Base-by-base conservation (phyloP, 2,113 vertebrate genomes). In the Platysteira castanea region DNA sequence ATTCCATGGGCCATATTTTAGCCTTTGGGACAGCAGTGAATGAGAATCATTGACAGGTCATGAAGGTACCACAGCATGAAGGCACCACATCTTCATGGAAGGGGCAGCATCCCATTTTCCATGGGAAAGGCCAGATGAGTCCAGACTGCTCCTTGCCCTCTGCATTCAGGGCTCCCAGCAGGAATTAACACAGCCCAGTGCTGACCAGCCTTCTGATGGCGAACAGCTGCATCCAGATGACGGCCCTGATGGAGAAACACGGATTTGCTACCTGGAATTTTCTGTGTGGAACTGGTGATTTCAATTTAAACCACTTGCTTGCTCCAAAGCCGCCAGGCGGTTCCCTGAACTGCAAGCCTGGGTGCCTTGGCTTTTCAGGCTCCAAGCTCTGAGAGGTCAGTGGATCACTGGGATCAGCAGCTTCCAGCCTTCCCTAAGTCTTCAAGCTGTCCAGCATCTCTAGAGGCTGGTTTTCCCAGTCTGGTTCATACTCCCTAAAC, bases 241-340 rank as follows among this genome's bases (percentile, higher is more conserved):
- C 16, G 24, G 53, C 17, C n/a, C 14, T 2, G 1, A 2, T 47
- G 0, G 1, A 87, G 65, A 82, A 93, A 59, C 7, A 27, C 3
- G 9, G 28, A 75, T 85, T 50, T 90, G 23, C 57, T 49, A 71
- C 21, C 7, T 24, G 23, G 61, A 59, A 54, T 17, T 37, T 73
- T 71, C 83, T 41, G 21, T 15, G 28, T 44, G 30, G 77, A 80
- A 60, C 9, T 16, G 11, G 12, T 76, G 17, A 79, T 50, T 85
- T 85, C 22, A 37, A 11, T 61, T 82, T 54, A 41, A 84, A 46
- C 23, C 50, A 30, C 52, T 77, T 53, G 20, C 26, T 75, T 73
- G 21, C 63, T 78, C 56, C 64, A 77, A 67, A 70, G 39, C 61
- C 0, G 0, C 30, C n/a, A 46, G 47, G 42, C 37, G 63, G 13